These are phyloP conservation scores for Desmophyllum pertusum DNA, from an alignment of 92 coral and sea anemone genomes.

Conservation along the genomic window DNA sequence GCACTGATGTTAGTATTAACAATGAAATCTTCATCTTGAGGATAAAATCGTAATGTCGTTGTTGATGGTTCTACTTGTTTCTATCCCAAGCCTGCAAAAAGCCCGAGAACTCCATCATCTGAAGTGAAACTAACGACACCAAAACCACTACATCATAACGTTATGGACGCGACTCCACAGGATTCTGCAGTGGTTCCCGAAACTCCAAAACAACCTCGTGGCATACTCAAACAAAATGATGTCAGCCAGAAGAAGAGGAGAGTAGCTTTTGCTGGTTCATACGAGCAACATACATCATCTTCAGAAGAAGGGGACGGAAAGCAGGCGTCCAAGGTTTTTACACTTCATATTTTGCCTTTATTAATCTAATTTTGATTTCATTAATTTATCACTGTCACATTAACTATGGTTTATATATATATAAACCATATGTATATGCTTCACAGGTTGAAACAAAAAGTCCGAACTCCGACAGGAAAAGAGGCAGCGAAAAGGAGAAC, in stretches of 20 bases:
- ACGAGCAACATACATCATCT: slow-evolving; percentile 62
- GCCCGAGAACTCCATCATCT: not conserved
- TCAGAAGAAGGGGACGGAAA: slow-evolving; percentile 75
- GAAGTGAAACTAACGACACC: not conserved
- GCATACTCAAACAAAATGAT: slow-evolving; percentile 79
- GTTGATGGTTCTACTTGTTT: not conserved
- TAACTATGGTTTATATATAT: not conserved
- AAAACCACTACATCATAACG: not conserved
- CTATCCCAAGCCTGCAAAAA: not conserved
- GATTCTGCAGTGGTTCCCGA: slow-evolving; percentile 59
- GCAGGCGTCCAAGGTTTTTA: not conserved
- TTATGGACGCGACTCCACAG: slow-evolving; percentile 40
- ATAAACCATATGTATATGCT: too few species aligned
- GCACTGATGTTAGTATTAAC: not conserved
- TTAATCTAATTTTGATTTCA: not conserved
- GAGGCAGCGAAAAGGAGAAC: slow-evolving; percentile 37
- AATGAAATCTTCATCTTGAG: not conserved
- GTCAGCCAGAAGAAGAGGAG: slow-evolving; percentile 80
- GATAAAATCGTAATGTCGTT: not conserved
- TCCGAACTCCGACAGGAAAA: not conserved
- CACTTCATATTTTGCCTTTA: not conserved
- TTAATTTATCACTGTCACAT: not conserved
- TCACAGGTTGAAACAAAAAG: slow-evolving; percentile 12
- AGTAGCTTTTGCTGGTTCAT: slow-evolving; percentile 88
- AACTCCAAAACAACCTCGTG: slow-evolving; percentile 68